Base-by-base conservation (phyloP, 64 coral and sea anemone species). In the Catalaphyllia jardinei region DNA sequence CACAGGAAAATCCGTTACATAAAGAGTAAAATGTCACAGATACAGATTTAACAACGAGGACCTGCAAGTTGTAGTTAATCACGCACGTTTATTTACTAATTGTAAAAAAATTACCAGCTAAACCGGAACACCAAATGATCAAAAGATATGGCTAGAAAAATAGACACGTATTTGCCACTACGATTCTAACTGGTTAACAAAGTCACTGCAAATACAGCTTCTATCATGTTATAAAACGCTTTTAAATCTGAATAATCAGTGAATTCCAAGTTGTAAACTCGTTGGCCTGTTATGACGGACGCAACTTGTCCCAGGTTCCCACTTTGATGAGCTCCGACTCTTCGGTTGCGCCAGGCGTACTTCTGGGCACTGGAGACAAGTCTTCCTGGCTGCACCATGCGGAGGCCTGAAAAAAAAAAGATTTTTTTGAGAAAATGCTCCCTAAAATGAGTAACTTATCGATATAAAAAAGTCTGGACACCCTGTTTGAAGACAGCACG, bases 201-300 rank as follows among this genome's bases (percentile, higher is more conserved):
- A 20, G 13, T 82, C 14, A 83, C 62, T 18, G 62, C 79, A 73
- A 69, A 90, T 9, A 90, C 52, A 15, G 77, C 88, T 35, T 90
- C 88, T 27, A 73, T 74, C 62, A 82, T n/a, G 35, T 33, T 18
- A 18, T 31, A 80, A 59, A 90, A 90, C 0, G 49, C 18, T 28
- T 81, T 52, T 31, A 83, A 39, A 31, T 79, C 78, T 10, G 78
- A 62, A 49, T 71, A 52, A 69, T 73, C 54, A 10, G 60, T 20
- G 42, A 90, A 90, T 59, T 90, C 77, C 28, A 90, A 38, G 67
- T 90, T 83, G 65, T 77, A 71, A 8, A 62, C 49, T 24, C 67
- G 77, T 14, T 29, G 60, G 9, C 38, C 67, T 55, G 59, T 79
- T 24, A 82, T 72, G 22, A 90, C 52, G 14, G 88, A 67, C 0